Evolutionary conservation across 2,113 vertebrate species (phyloP).

Genomic region (Chlamydotis undulata): DNA sequence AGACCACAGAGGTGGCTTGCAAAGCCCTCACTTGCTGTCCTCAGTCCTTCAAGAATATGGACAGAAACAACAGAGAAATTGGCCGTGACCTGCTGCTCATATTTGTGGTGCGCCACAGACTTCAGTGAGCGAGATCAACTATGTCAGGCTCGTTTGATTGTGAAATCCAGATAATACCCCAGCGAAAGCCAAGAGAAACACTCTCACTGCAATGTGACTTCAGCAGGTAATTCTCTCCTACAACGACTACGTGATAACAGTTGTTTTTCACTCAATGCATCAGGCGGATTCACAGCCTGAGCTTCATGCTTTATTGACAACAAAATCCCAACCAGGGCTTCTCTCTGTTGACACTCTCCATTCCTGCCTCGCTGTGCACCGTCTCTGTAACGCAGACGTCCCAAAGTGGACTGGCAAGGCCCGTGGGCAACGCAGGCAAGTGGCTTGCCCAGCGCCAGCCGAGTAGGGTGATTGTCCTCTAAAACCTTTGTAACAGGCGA

Average conservation of each 20-base stretch:
- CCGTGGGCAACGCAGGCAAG: neutral
- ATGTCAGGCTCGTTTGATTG: neutral
- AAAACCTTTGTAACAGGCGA: neutral
- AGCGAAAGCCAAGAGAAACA: neutral
- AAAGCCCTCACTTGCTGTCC: neutral
- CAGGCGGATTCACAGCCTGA: neutral
- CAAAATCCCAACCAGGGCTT: neutral
- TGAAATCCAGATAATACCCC: neutral
- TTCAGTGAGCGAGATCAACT: neutral
- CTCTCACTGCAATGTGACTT: rapidly evolving
- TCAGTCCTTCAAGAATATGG: rapidly evolving
- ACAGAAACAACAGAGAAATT: neutral
- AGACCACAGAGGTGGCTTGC: neutral
- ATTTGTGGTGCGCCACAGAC: neutral
- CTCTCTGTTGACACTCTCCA: rapidly evolving
- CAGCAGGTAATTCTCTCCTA: neutral
- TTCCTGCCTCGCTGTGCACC: neutral
- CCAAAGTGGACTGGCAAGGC: neutral
- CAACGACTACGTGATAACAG: rapidly evolving
- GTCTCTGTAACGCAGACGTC: rapidly evolving
- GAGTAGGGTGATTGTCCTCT: neutral
- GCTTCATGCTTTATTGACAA: neutral
- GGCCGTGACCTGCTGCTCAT: neutral
- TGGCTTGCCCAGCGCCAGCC: neutral
- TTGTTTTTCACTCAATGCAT: neutral